Evolutionary conservation across 2,797 vertebrate species (phyloP).

Genomic region (Sylvilagus floridanus): DNA sequence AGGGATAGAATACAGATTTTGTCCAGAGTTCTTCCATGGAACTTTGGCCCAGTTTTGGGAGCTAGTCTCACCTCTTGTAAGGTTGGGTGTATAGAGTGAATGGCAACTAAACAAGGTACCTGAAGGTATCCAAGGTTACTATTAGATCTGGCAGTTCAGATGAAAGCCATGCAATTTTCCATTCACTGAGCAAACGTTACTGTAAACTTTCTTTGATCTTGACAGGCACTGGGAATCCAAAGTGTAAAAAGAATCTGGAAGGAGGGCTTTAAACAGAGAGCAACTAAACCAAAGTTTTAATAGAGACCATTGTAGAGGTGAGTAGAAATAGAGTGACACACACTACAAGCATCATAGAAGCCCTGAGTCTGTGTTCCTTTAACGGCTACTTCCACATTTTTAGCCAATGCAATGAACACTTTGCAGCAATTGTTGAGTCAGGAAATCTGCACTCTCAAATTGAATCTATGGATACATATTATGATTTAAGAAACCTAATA

Average conservation of each 20-base stretch:
- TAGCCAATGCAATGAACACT: background rate
- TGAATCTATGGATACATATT: background rate
- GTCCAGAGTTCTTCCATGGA: background rate
- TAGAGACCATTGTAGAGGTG: background rate
- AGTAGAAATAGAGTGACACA: fast-evolving
- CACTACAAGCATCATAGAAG: background rate
- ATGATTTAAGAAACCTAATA: background rate
- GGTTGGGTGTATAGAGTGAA: background rate
- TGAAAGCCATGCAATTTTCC: background rate
- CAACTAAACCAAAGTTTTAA: background rate
- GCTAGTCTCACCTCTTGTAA: background rate
- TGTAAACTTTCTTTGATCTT: background rate
- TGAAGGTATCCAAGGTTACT: background rate
- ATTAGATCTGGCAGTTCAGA: background rate
- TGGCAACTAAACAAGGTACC: background rate
- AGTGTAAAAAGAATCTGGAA: background rate
- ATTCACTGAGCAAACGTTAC: background rate
- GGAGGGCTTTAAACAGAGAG: background rate
- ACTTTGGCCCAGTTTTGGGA: too few species aligned
- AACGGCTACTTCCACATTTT: fast-evolving
- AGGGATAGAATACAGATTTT: fast-evolving
- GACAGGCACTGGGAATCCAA: background rate
- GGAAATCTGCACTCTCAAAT: fast-evolving
- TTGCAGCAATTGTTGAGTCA: background rate
- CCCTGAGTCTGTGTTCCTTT: background rate